Evolutionary conservation across 2,888 invertebrate species (phyloP).

Genomic region (Dryadula phaetusa): DNA sequence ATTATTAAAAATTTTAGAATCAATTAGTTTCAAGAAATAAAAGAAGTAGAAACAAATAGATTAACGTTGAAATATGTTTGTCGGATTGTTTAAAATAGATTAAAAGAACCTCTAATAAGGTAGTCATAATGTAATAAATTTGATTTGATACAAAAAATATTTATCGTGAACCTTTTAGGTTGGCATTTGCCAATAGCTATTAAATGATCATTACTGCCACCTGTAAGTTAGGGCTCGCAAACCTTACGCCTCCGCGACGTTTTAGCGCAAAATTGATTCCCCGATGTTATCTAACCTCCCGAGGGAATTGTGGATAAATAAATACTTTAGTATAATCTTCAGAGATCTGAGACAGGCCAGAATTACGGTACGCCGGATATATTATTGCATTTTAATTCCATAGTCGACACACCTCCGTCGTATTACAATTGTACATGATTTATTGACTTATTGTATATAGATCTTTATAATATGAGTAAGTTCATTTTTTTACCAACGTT

Average conservation of each 20-base stretch:
- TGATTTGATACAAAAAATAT: constrained; percentile 14
- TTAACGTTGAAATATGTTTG: too few species aligned
- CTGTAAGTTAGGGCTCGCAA: constrained; percentile 70
- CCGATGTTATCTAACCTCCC: constrained; percentile 79
- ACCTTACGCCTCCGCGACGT: constrained; percentile 78
- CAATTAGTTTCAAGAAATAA: too few species aligned
- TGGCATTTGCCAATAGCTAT: constrained; percentile 52
- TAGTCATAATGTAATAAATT: not conserved
- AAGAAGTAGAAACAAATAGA: too few species aligned
- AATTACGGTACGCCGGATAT: constrained; percentile 73
- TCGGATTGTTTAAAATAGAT: too few species aligned
- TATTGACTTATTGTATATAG: constrained; percentile 73
- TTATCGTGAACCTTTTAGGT: constrained; percentile 46
- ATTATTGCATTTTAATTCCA: constrained; percentile 83
- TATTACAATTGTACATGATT: constrained; percentile 74
- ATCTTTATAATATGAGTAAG: not conserved
- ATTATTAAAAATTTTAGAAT: too few species aligned
- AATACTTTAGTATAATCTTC: constrained; percentile 81
- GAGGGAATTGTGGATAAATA: constrained; percentile 80
- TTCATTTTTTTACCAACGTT: constrained; percentile 12
- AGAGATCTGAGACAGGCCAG: constrained; percentile 77
- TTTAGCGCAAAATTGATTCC: constrained; percentile 81
- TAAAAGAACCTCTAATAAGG: not conserved
- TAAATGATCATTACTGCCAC: constrained; percentile 62
- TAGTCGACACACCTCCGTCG: constrained; percentile 74